Conservation (phyloP, 2,113 vertebrate genomes). For the Cynocephalus volans region DNA sequence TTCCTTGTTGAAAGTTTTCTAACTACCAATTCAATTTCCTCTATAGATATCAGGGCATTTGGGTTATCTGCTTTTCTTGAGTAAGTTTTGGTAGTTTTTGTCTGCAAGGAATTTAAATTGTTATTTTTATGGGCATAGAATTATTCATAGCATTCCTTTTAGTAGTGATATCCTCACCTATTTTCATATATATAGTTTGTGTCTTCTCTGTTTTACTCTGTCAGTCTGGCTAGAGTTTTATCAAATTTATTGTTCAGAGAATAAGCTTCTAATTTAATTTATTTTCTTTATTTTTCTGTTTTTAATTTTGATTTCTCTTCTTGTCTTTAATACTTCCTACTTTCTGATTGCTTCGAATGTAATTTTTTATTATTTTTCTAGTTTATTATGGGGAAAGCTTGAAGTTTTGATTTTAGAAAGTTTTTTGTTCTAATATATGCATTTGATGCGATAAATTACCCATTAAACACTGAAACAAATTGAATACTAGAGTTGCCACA, state of each 20-base stretch:
- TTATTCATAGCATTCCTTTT: not conserved
- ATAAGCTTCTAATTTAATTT: not conserved
- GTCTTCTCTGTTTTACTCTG: constrained; percentile 1
- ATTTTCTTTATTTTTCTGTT: not conserved
- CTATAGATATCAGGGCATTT: not conserved
- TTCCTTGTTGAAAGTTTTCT: not conserved
- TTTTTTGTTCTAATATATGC: not conserved
- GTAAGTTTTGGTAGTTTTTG: not conserved
- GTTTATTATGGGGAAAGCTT: not conserved
- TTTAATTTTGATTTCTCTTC: not conserved
- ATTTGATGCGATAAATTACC: not conserved
- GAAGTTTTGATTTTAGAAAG: not conserved
- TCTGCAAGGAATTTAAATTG: not conserved
- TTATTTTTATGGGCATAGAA: not conserved
- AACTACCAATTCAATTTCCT: not conserved
- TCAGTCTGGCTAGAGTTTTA: not conserved
- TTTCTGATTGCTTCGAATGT: not conserved
- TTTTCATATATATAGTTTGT: not conserved
- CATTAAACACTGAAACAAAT: not conserved
- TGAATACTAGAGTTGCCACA: not conserved
- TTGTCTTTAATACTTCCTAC: not conserved
- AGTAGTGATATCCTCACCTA: not conserved
- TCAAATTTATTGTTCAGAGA: not conserved
- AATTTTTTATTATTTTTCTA: not conserved
- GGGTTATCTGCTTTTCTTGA: not conserved